Base-by-base conservation (phyloP, 2,113 vertebrate genomes). In the Polypterus bichir region DNA sequence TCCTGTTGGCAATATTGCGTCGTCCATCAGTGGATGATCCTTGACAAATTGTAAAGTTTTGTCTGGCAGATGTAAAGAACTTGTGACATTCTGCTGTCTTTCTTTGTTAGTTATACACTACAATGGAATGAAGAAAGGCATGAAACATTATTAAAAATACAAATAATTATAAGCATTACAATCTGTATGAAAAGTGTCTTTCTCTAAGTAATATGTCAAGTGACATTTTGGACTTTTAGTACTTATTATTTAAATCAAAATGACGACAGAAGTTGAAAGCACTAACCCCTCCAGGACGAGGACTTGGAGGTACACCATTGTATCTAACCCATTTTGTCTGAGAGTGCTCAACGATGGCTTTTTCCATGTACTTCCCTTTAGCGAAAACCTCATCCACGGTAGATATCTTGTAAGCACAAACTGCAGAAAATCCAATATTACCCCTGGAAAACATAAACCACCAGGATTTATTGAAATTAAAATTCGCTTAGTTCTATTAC, bases 331-430 rank as follows among this genome's bases (percentile, higher is more conserved):
- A 99, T 68, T 97, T 97, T 3, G 90, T 96, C 70, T 98, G 92
- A 6, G 89, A 92, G 67, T 97, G 92, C 53, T 95, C 94, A 70
- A 98, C 92, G 0, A 89, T 94, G 65, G 89, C 86, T 11, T 94
- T 97, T 81, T 97, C 93, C 96, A 98, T 98, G 62, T 92, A 98
- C 68, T 95, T 98, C 58, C 96, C 96, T 27, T 81, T 90, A 1
- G 89, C 88, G 79, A 99, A 99, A 61, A 95, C 88, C 0, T 92
- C 87, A 59, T 95, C 92, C 48, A 91, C 87, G 0, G 86, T 71
- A 3, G 86, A 84, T 70, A 97, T 79, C 67, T 84, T 86, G 71
- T 97, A 98, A 3, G 88, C 86, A 47, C 96, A 99, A 47, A 99
- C 93, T 0, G 96, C 95, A 0, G 96, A 99, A 56, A 99, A 66